Percentiles rank a stretch among this genome's conserved stretches.
These are phyloP conservation scores for Gymnoscopelus braueri DNA, from an alignment of 2,797 vertebrate genomes.

Conservation along the genomic window DNA sequence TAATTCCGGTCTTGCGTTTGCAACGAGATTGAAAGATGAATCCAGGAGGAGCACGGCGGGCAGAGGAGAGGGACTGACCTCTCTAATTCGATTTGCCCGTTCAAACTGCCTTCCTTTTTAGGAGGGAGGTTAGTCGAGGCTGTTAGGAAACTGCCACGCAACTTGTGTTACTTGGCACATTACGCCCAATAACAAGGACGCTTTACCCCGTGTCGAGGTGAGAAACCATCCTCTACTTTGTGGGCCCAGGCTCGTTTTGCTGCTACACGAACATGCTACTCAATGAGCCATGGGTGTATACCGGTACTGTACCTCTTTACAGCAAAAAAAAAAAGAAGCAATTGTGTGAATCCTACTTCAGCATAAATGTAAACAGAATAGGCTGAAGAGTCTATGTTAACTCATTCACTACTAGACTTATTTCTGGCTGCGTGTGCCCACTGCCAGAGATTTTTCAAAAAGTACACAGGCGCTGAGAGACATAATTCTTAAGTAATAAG, in stretches of 20 bases:
- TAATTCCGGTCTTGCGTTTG: constrained; percentile 57
- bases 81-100: constrained; percentile 58
- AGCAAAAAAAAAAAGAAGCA: neutral
- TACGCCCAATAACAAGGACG: constrained; percentile 53
- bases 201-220: constrained; percentile 57
- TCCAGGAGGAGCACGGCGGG: constrained; percentile 33
- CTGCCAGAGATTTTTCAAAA: too few species aligned
- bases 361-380: neutral
- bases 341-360: neutral
- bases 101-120: constrained; percentile 50
- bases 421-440: too few species aligned
- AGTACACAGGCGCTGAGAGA: too few species aligned
- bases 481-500: too few species aligned
- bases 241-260: constrained; percentile 44
- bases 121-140: constrained; percentile 26
- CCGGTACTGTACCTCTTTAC: constrained; percentile 8
- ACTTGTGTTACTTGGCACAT: constrained; percentile 47
- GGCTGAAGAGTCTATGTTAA: too few species aligned
- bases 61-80: constrained; percentile 36
- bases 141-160: constrained; percentile 25
- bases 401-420: too few species aligned
- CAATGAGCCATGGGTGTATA: constrained; percentile 14
- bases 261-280: constrained; percentile 47
- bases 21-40: constrained; percentile 58
- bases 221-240: constrained; percentile 58